phyloP scores from a whole-genome alignment of 2,797 vertebrate species.

The Schizopygopsis pylzovi region DNA sequence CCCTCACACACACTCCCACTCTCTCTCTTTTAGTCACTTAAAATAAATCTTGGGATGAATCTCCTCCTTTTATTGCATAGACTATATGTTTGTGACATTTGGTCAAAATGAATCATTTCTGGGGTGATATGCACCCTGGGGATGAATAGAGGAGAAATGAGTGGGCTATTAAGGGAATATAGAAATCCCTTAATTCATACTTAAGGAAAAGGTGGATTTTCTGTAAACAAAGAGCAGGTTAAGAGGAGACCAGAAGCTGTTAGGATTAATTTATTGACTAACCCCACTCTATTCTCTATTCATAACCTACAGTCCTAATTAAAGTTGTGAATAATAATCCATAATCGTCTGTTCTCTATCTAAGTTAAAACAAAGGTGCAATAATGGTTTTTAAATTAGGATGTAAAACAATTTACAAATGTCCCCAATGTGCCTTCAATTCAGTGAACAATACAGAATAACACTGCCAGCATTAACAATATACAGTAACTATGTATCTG shows the following conservation, averaged over 20 bases:
- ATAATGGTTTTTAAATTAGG: conserved; percentile 52
- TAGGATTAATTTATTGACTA: conserved; percentile 65
- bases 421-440: conserved; percentile 43
- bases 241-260: conserved; percentile 56
- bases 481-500: neutral
- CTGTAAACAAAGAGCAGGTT: conserved; percentile 61
- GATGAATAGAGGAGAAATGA: conserved; percentile 61
- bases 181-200: conserved; percentile 64
- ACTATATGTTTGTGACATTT: conserved; percentile 60
- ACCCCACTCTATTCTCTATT: conserved; percentile 40
- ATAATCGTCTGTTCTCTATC: conserved; percentile 42
- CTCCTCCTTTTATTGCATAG: conserved; percentile 33
- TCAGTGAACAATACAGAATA: conserved; percentile 32
- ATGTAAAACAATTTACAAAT: conserved; percentile 48
- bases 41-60: conserved; percentile 32
- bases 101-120: conserved; percentile 61
- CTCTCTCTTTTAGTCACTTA: conserved; percentile 11
- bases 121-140: conserved; percentile 56
- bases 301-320: conserved; percentile 59
- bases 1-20: neutral
- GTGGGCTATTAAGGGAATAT: conserved; percentile 65
- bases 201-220: conserved; percentile 60
- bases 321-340: conserved; percentile 55
- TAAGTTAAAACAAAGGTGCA: conserved; percentile 42
- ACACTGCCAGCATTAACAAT: neutral